phyloP scores from a whole-genome alignment of 2,888 invertebrate species.

The Patella ulyssiponensis region DNA sequence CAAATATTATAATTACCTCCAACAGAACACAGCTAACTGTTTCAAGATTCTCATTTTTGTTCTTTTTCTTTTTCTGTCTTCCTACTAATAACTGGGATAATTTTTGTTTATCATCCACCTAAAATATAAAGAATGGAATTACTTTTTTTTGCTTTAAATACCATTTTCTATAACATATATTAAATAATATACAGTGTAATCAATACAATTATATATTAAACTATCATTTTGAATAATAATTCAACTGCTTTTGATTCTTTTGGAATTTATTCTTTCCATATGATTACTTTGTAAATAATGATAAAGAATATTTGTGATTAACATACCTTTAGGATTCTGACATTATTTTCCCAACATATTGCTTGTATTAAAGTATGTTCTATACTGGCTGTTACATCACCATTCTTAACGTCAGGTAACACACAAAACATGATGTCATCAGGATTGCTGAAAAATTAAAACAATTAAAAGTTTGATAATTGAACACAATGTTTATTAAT shows the following conservation, averaged over 20 bases:
- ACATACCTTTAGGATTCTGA: not conserved
- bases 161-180: too few relatives aligned
- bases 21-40: constrained; percentile 1
- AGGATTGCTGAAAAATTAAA: not conserved
- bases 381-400: not conserved
- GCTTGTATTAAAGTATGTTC: not conserved
- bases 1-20: not conserved
- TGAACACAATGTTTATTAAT: too few relatives aligned
- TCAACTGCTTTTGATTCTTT: too few relatives aligned
- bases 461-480: too few relatives aligned
- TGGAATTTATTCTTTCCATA: too few relatives aligned
- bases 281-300: too few relatives aligned
- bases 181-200: too few relatives aligned
- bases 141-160: too few relatives aligned
- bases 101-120: not conserved
- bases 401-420: not conserved
- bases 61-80: not conserved
- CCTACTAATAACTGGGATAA: not conserved
- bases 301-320: too few relatives aligned
- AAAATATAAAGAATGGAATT: too few relatives aligned
- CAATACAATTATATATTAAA: too few relatives aligned
- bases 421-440: constrained; percentile 1
- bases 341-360: constrained; percentile 6
- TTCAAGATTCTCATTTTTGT: not conserved
- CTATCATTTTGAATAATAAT: too few relatives aligned